These are phyloP conservation scores for Nasonovia ribisnigri DNA, from an alignment of 2,888 invertebrate species.

Conservation along the genomic window DNA sequence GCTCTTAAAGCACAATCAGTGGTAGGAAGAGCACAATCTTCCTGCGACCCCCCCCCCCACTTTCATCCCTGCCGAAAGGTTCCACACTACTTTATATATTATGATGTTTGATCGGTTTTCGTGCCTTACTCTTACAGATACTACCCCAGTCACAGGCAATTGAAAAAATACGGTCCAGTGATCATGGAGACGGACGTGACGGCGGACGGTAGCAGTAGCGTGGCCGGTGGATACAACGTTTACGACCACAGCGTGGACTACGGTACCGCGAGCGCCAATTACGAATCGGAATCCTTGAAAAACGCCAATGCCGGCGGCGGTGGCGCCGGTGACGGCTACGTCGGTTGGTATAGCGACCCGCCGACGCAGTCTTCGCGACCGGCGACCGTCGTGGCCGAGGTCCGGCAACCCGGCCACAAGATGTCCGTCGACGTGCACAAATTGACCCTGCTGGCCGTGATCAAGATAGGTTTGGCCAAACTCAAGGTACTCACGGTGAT, in stretches of 20 bases:
- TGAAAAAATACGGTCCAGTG: constrained; percentile 39
- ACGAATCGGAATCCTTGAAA: background rate
- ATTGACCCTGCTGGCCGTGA: background rate
- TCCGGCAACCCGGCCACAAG: background rate
- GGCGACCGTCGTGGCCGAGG: background rate
- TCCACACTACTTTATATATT: background rate
- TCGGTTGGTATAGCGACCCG: background rate
- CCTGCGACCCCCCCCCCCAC: background rate
- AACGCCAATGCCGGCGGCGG: background rate
- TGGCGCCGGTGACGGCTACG: background rate
- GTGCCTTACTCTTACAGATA: background rate
- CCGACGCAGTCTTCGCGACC: background rate
- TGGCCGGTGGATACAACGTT: background rate
- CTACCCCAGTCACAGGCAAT: background rate
- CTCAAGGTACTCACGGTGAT: background rate
- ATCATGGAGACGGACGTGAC: constrained; percentile 28
- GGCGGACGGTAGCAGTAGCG: background rate
- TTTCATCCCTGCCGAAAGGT: background rate
- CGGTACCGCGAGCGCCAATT: background rate
- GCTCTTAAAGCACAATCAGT: background rate
- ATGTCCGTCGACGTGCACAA: background rate
- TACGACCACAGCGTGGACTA: background rate
- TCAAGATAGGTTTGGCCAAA: background rate
- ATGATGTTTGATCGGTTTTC: background rate
- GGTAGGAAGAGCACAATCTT: background rate